Base-by-base conservation (phyloP, 2,113 vertebrate species). In the Mesocricetus auratus region DNA sequence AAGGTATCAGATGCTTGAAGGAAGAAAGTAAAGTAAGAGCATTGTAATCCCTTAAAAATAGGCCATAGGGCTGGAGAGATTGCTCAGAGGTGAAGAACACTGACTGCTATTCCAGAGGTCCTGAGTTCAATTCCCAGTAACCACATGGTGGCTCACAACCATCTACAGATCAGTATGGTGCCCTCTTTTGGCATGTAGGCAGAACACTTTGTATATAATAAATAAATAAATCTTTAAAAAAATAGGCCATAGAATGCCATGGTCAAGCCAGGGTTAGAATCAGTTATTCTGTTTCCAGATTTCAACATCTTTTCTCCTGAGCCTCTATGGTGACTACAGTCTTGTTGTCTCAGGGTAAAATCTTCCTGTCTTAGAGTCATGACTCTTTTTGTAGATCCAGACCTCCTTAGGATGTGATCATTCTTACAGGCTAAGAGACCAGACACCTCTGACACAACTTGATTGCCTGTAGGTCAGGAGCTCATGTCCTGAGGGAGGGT, bases 401-500 rank as follows among this genome's bases (percentile, higher is more conserved):
- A 31, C 12, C 7, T 26, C 2, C 86, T 89, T 45, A 56, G 62
- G 53, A 81, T 90, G 19, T 93, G 56, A 26, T 89, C 74, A 86
- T 73, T 93, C 68, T 71, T 22, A 31, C 5, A 85, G 39, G 31
- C 53, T 71, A 96, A 78, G 62, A 77, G 69, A 86, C n/a, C 31
- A n/a, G 26, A 29, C 10, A 86, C 36, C 42, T 33, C 26, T 31
- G 56, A 60, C 86, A 29, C 24, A 89, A 31, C 21, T 96, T 4
- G 62, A 53, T 73, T 50, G 16, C 93, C 45, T 93, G 26, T 36
- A 82, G 85, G 31, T 89, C 58, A 68, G 71, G 66, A 91, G 17
- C 22, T 74, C 4, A 64, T 93, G 45, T 21, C 53, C 45, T 71
- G 22, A 39, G 4, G 33, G 50, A 96, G 64, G 50, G 64, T 56